phyloP scores from a whole-genome alignment of 2,888 invertebrate genomes.

The Molanna angustata region DNA sequence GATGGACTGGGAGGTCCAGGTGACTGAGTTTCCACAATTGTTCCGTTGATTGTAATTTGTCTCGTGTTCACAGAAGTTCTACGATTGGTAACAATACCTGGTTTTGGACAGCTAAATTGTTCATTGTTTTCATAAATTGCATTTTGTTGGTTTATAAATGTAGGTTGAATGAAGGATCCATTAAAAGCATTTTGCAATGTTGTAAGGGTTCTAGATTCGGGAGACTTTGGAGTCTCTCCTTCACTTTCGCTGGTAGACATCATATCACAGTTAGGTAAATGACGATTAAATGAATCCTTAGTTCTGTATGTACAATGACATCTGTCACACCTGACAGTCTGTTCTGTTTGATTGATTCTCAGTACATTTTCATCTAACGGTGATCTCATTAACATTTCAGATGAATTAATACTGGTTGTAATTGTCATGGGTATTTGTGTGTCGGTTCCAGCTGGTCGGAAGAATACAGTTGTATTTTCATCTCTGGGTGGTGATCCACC shows the following conservation, averaged over 20 bases:
- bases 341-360: constrained; percentile 55
- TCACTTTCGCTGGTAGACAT: constrained; percentile 81
- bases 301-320: constrained; percentile 87
- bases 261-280: constrained; percentile 73
- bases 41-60: constrained; percentile 55
- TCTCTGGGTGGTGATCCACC: constrained; percentile 41
- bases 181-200: constrained; percentile 54
- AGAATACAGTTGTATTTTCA: constrained; percentile 48
- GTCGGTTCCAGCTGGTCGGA: constrained; percentile 51
- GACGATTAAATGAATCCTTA: constrained; percentile 76
- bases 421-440: constrained; percentile 53
- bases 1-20: constrained; percentile 43
- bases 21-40: constrained; percentile 55
- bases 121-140: constrained; percentile 45
- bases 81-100: constrained; percentile 51
- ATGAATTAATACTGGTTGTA: constrained; percentile 51
- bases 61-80: constrained; percentile 54
- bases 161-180: constrained; percentile 52
- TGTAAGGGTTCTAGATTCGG: constrained; percentile 53
- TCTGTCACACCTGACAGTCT: constrained; percentile 80
- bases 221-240: constrained; percentile 64
- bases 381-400: constrained; percentile 50
- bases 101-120: constrained; percentile 45
- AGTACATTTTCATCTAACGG: constrained; percentile 44
- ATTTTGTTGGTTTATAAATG: constrained; percentile 50